A percentile compares a stretch with the other conserved stretches of the same genome.
Conservation (phyloP, 30 jellyfish, hydroid and myxozoan species). For the Pelagia noctiluca region DNA sequence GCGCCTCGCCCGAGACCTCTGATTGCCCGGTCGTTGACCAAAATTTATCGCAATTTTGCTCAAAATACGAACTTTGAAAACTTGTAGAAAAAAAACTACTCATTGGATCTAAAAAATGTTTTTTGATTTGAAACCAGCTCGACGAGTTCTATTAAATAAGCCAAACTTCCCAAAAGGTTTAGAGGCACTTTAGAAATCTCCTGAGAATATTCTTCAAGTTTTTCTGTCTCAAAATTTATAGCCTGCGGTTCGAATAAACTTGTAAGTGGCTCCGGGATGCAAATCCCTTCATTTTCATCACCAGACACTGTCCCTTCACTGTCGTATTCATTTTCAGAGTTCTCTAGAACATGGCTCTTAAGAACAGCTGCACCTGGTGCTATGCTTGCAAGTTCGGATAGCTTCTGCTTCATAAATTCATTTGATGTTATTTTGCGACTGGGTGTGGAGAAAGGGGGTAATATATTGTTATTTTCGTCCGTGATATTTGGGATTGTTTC, state of each 20-base stretch:
- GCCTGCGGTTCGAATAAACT: constrained; percentile 21
- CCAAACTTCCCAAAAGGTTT: no score
- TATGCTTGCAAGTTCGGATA: not conserved
- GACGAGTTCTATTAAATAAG: no score
- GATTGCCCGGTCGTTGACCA: no score
- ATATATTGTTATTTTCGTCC: not conserved
- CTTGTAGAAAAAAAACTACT: no score
- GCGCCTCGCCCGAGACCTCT: no score
- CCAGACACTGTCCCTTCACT: constrained; percentile 15
- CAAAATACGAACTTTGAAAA: no score
- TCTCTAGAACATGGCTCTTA: not conserved
- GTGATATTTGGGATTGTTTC: not conserved
- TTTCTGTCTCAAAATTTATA: not conserved
- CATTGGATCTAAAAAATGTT: no score
- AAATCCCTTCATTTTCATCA: constrained; percentile 27
- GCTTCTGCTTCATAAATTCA: not conserved
- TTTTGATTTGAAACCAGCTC: no score
- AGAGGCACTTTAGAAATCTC: no score
- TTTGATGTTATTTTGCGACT: not conserved
- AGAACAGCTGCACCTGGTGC: constrained; percentile 7
- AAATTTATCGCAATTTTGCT: no score
- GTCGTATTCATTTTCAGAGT: not conserved
- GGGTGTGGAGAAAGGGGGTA: not conserved
- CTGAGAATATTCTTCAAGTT: not conserved
- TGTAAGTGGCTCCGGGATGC: constrained; percentile 61